Evolutionary conservation across 2,113 vertebrate genomes (phyloP).

Genomic region (Mixornis gularis): DNA sequence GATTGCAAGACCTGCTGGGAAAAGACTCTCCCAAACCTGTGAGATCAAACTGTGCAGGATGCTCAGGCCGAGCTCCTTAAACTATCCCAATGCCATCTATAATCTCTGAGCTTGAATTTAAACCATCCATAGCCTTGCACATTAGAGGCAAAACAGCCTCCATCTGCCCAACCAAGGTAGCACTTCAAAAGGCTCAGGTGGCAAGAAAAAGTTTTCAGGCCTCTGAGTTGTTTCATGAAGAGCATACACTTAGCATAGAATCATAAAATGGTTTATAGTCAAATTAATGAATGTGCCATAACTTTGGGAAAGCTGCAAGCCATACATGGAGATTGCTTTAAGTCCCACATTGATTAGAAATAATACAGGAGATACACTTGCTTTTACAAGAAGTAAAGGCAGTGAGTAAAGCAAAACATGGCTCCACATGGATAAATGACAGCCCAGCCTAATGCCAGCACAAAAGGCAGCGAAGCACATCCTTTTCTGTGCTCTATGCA

Average conservation of each 20-base stretch:
- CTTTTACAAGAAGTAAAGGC: neutral
- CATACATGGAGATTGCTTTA: neutral
- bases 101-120: neutral
- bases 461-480: neutral
- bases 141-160: neutral
- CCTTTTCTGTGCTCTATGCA: neutral
- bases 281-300: neutral
- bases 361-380: neutral
- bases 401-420: neutral
- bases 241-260: rapidly evolving
- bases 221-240: neutral
- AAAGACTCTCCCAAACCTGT: neutral
- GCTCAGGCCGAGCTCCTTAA: neutral
- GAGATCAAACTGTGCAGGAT: neutral
- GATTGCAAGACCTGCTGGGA: neutral
- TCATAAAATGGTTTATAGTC: neutral
- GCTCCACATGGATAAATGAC: neutral
- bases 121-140: neutral
- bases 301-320: too few species aligned
- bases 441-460: neutral
- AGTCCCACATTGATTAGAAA: neutral
- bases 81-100: neutral
- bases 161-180: neutral
- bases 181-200: neutral
- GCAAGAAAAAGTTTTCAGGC: neutral